Evolutionary conservation across 2,113 vertebrate species (phyloP).

Genomic region (Centropus unirufus): DNA sequence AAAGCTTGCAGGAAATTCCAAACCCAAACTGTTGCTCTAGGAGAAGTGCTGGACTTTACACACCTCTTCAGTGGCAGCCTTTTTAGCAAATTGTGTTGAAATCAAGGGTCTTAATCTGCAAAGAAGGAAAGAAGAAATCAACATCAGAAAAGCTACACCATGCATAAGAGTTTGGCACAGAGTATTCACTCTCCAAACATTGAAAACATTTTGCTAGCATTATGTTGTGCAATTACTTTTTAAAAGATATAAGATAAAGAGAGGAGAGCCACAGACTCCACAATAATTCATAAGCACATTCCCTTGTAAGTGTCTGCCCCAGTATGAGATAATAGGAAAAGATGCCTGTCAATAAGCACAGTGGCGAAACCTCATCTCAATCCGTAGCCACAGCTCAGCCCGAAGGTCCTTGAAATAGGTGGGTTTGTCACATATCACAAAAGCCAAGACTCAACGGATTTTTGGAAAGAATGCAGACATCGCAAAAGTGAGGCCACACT

Average conservation of each 20-base stretch:
- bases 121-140: slow-evolving; percentile 42
- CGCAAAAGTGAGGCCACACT: neutral
- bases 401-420: neutral
- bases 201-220: slow-evolving; percentile 8
- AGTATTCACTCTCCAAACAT: neutral
- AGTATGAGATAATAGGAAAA: neutral
- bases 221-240: neutral
- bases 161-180: neutral
- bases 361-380: neutral
- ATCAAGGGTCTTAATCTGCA: slow-evolving; percentile 86
- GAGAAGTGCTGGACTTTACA: neutral
- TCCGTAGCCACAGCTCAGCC: neutral
- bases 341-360: neutral
- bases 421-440: neutral
- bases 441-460: neutral
- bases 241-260: neutral
- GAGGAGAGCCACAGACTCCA: neutral
- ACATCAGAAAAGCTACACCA: neutral
- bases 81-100: slow-evolving; percentile 83
- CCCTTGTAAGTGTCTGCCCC: neutral
- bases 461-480: neutral
- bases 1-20: neutral
- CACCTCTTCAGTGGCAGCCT: slow-evolving; percentile 84
- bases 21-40: neutral
- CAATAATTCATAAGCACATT: neutral